These are phyloP conservation scores for Mixornis gularis DNA, from an alignment of 2,113 vertebrate genomes.

Conservation along the genomic window DNA sequence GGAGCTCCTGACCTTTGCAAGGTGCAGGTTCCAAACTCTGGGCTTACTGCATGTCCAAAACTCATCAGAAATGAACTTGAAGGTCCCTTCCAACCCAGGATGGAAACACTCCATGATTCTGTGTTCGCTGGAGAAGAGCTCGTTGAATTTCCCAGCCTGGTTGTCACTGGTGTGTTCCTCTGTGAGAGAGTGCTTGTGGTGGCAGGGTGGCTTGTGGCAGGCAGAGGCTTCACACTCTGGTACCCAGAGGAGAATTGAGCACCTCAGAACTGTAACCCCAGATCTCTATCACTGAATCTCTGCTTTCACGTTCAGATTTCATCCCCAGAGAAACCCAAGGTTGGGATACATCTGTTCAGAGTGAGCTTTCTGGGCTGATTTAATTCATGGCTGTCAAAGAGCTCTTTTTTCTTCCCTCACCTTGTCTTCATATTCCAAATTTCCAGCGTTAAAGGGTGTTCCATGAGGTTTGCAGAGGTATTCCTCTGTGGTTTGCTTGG, in stretches of 20 bases:
- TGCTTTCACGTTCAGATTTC: not conserved
- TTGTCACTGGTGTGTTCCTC: not conserved
- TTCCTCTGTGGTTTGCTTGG: not conserved
- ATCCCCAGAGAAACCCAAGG: not conserved
- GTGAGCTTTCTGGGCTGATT: not conserved
- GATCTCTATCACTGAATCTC: not conserved
- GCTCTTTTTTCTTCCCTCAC: not conserved
- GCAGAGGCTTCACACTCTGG: not conserved
- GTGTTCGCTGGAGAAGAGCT: not conserved
- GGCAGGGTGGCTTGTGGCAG: not conserved
- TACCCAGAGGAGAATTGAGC: not conserved
- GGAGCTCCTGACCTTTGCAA: not conserved
- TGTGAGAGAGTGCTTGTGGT: not conserved
- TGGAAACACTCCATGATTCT: accelerated
- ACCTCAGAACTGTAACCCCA: not conserved
- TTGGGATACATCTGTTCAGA: not conserved
- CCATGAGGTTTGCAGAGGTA: too few species aligned
- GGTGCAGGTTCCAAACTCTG: not conserved
- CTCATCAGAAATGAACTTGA: not conserved
- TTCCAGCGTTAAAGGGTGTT: not conserved
- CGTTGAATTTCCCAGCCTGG: not conserved
- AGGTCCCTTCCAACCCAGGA: not conserved
- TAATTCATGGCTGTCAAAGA: not conserved
- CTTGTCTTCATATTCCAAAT: accelerated
- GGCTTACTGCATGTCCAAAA: accelerated